phyloP scores from a whole-genome alignment of 2,888 invertebrate species.

The Neocrepidodera transversa region DNA sequence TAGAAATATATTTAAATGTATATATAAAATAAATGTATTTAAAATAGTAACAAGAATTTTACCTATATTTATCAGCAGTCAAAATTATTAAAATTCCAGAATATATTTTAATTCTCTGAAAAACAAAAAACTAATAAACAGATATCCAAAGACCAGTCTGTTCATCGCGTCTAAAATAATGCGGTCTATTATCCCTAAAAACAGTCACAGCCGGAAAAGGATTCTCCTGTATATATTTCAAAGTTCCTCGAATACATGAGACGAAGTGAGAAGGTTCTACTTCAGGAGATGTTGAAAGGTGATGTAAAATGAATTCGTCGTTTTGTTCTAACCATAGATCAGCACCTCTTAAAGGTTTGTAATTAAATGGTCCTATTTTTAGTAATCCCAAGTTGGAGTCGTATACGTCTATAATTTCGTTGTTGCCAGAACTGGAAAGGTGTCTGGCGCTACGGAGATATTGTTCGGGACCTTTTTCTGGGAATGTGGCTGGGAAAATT shows the following conservation, averaged over 20 bases:
- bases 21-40: slow-evolving; percentile 25
- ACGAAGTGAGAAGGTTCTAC: slow-evolving; percentile 93
- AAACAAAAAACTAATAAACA: slow-evolving; percentile 22
- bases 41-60: slow-evolving; percentile 25
- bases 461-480: slow-evolving; percentile 91
- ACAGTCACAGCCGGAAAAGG: slow-evolving; percentile 94
- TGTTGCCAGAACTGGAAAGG: slow-evolving; percentile 86
- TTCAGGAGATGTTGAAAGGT: slow-evolving; percentile 90
- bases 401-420: slow-evolving; percentile 86
- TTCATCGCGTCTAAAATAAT: slow-evolving; percentile 89
- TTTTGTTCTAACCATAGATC: slow-evolving; percentile 90
- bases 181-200: slow-evolving; percentile 90
- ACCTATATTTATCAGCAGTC: slow-evolving; percentile 14
- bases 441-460: slow-evolving; percentile 80
- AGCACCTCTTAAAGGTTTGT: slow-evolving; percentile 87
- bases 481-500: slow-evolving; percentile 88
- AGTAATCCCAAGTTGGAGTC: slow-evolving; percentile 85
- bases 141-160: slow-evolving; percentile 77
- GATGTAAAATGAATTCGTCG: slow-evolving; percentile 90
- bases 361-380: slow-evolving; percentile 92
- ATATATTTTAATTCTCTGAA: neutral
- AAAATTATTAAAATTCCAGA: neutral
- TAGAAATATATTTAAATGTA: slow-evolving; percentile 15
- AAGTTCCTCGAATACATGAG: slow-evolving; percentile 81
- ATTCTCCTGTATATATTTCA: slow-evolving; percentile 93